Conservation (phyloP, 2,888 invertebrate species). For the Xanthia icteritia region DNA sequence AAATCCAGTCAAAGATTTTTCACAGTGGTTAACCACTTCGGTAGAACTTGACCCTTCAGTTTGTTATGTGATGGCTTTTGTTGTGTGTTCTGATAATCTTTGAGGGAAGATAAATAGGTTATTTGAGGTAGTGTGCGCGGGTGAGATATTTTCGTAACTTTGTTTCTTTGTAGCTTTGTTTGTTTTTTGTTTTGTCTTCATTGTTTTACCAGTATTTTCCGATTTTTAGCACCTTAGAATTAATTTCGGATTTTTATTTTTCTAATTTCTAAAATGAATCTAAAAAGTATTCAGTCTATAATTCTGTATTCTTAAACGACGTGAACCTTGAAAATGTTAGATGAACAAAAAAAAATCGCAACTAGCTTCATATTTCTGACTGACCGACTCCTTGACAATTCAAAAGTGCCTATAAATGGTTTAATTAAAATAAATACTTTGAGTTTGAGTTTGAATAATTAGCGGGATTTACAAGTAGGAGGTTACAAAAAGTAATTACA, state of each 20-base stretch:
- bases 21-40: constrained; percentile 60
- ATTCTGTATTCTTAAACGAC: background rate
- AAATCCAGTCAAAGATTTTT: constrained; percentile 76
- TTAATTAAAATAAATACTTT: no score
- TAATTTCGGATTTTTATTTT: background rate
- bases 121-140: background rate
- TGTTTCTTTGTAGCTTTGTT: background rate
- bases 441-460: background rate
- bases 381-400: no score
- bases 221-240: background rate
- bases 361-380: no score
- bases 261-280: background rate
- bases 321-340: no score
- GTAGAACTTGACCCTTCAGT: constrained; percentile 41
- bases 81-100: constrained; percentile 34
- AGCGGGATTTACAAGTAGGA: background rate
- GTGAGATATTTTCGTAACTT: background rate
- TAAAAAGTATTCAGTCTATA: background rate
- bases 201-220: background rate
- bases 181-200: no score
- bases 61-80: constrained; percentile 31
- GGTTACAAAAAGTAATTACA: background rate
- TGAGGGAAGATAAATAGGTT: constrained; percentile 6
- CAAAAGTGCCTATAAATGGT: no score
- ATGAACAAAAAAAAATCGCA: background rate